Base-by-base conservation (phyloP, 1,140 invertebrate genomes). In the Drosophila guanche region DNA sequence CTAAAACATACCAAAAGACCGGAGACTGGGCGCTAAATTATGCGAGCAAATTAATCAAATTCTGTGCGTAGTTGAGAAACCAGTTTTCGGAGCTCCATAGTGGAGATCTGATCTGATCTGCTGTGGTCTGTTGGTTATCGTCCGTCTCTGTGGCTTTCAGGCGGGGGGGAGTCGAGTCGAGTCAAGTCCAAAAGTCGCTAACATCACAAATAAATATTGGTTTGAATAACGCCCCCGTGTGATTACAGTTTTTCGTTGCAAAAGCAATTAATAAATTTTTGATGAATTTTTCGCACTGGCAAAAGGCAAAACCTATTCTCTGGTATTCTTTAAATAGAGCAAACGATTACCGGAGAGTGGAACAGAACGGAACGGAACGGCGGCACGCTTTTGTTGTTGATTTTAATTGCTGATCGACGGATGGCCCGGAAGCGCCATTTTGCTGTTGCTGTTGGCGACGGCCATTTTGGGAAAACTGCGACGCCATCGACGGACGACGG, bases 401-500 rank as follows among this genome's bases (percentile, higher is more conserved):
- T 16, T 53, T 72, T 46, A 66, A 50, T 54, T 55, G 46, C 53
- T 27, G 53, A 43, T 43, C 43, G 50, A 45, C 20, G 25, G 72
- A 23, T 14, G 45, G 45, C 58, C 72, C 73, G 57, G 74, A 77
- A 76, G 74, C 45, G 57, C 51, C 63, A 56, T 54, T 55, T 54
- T 58, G 40, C 70, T 51, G 51, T 63, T 79, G 60, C n/a, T n/a
- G 61, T 51, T 59, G 69, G 60, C 63, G 70, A 56, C 76, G 59
- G 81, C 83, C 80, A 85, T 85, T 86, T 80, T 86, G 77, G 33
- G 51, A 86, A 86, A 70, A 61, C 52, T 76, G 63, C 72, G 51
- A 27, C 54, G 62, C 62, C 20, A 40, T 22, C 27, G 47, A 16
- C n/a, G n/a, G 29, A 25, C 48, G 72, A 29, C 41, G 29, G 22